phyloP scores from a whole-genome alignment of 2,888 invertebrate species.

The Magallana nippona region DNA sequence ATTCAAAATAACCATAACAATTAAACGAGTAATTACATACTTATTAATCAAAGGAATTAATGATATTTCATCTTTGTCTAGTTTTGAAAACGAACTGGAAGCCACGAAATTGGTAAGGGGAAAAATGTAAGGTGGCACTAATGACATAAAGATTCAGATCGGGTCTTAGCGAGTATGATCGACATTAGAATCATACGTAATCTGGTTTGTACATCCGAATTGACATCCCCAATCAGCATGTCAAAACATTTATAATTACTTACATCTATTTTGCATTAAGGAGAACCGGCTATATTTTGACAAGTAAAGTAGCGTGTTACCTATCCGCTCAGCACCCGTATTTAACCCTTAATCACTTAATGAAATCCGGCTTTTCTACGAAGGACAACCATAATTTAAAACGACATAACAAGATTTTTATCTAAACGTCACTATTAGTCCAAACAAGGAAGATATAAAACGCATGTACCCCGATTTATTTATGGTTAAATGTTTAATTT shows the following conservation, averaged over 20 bases:
- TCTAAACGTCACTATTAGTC: neutral
- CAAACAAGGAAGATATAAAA: neutral
- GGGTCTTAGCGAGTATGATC: too few relatives aligned
- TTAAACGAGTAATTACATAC: too few relatives aligned
- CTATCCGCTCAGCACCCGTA: neutral
- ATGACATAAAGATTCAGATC: too few relatives aligned
- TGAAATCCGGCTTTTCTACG: neutral
- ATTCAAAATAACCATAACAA: too few relatives aligned
- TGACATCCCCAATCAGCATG: slow-evolving; percentile 8
- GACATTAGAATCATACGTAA: too few relatives aligned
- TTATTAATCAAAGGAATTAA: too few relatives aligned
- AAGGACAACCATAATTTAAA: slow-evolving; percentile 11
- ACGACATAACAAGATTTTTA: neutral
- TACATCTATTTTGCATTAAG: neutral
- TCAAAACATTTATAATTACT: neutral
- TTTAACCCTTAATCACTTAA: slow-evolving; percentile 22
- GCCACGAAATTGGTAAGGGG: too few relatives aligned
- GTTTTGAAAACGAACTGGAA: too few relatives aligned
- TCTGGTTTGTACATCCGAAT: neutral
- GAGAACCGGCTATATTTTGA: neutral
- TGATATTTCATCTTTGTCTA: too few relatives aligned
- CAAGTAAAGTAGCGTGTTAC: slow-evolving; percentile 1
- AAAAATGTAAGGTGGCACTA: too few relatives aligned
- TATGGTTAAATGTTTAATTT: neutral
- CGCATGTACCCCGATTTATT: neutral